Base-by-base conservation (phyloP, 2,888 invertebrate species). In the Parnassius orleans region DNA sequence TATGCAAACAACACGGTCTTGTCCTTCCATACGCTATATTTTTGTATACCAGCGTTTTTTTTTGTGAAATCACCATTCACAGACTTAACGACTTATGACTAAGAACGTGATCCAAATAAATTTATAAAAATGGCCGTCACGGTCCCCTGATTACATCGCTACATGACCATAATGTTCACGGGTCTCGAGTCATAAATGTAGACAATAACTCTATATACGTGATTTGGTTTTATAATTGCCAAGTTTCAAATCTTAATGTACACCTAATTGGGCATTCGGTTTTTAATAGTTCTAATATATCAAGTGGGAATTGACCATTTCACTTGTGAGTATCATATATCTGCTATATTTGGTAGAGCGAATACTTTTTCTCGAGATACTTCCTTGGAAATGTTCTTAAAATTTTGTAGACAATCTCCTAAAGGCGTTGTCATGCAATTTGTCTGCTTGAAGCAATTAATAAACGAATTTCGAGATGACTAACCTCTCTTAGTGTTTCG, bases 201-300 rank as follows among this genome's bases (percentile, higher is more conserved):
- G 82, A 89, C 87, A 84, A 86, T 86, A 86, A 86, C 81, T 80
- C 80, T 80, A 81, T 76, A 82, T 84, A 87, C 90, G 90, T 90
- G 90, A 80, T 85, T 80, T 72, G 80, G 72, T 77, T 80, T 73
- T 73, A 78, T 79, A 79, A 81, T 80, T 74, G 72, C 75, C 63
- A 61, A 68, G 74, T 78, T 77, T 72, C 60, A 75, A 70, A 77
- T 79, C 76, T 75, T 76, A 78, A 75, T 75, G 73, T 66, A 70
- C 71, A 66, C 72, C 70, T 77, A 77, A 79, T 75, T 75, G 75
- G 71, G 66, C 67, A 69, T 67, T 69, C 50, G 63, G 70, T 68
- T 67, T 67, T 65, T 65, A 60, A 64, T 66, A 66, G 60, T 67
- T 69, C 65, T 65, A 54, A 59, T 59, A 65, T 66, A 64, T 65